phyloP scores from a whole-genome alignment of 2,113 vertebrate species.

The Amblyopsis rosae region DNA sequence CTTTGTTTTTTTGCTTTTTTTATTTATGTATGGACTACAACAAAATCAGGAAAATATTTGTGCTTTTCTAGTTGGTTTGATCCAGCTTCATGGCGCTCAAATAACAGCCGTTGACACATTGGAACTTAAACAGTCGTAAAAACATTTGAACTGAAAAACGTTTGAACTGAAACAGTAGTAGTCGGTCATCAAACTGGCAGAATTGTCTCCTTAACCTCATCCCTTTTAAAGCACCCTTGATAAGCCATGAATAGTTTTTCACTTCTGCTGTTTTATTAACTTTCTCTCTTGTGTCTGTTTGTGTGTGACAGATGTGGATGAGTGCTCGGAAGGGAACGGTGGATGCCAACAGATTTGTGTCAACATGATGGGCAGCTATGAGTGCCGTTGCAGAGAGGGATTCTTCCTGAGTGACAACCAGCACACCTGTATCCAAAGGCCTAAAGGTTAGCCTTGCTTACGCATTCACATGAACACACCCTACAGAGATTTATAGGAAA shows the following conservation, averaged over 20 bases:
- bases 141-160: too few species aligned
- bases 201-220: too few species aligned
- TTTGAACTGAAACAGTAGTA: too few species aligned
- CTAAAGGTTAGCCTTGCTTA: conserved; percentile 82
- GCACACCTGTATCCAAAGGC: conserved; percentile 97
- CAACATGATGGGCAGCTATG: conserved; percentile 99
- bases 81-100: too few species aligned
- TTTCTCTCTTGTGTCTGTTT: conserved; percentile 41
- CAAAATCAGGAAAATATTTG: background rate
- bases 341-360: conserved; percentile 97
- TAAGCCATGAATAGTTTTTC: conserved; percentile 10
- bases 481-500: conserved; percentile 11
- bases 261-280: conserved; percentile 19
- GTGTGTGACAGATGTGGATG: conserved; percentile 86
- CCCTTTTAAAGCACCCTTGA: too few species aligned
- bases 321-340: conserved; percentile 92
- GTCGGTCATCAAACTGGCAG: too few species aligned
- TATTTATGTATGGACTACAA: background rate
- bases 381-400: conserved; percentile 94
- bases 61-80: background rate
- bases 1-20: background rate
- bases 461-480: background rate
- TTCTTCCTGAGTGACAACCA: conserved; percentile 99
- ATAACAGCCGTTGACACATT: too few species aligned
- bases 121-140: too few species aligned